Evolutionary conservation across 2,113 vertebrate genomes (phyloP).

Genomic region (Nibea coibor): DNA sequence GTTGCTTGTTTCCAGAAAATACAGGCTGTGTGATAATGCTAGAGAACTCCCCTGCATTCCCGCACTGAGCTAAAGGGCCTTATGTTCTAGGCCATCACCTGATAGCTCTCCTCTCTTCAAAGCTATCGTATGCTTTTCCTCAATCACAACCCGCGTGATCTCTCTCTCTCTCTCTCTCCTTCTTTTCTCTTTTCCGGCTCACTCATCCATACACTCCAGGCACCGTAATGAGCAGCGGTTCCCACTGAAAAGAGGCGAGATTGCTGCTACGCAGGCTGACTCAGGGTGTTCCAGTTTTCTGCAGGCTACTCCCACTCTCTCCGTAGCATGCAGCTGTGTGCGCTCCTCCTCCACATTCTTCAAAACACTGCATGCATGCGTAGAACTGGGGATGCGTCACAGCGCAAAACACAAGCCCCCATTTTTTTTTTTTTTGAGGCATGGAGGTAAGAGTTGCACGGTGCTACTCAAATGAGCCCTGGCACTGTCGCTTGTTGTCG

Average conservation of each 20-base stretch:
- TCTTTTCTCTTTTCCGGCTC: conserved; percentile 37
- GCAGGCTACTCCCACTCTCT: conserved; percentile 48
- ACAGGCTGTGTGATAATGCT: not conserved
- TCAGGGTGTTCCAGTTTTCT: conserved; percentile 64
- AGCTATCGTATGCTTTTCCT: conserved; percentile 33
- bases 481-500: no score
- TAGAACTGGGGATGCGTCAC: not conserved
- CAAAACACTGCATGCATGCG: conserved; percentile 36
- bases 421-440: not conserved
- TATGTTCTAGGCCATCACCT: not conserved
- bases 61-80: not conserved
- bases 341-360: conserved; percentile 28
- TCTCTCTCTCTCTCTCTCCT: conserved; percentile 7
- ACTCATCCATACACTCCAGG: conserved; percentile 34
- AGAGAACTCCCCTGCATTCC: not conserved
- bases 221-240: conserved; percentile 46
- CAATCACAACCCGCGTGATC: not conserved
- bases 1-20: not conserved
- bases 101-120: conserved; percentile 1
- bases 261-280: conserved; percentile 54
- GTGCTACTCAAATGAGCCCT: not conserved
- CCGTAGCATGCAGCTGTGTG: conserved; percentile 7
- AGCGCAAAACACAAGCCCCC: not conserved
- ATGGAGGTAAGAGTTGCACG: not conserved
- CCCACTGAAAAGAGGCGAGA: conserved; percentile 43